phyloP scores from a whole-genome alignment of 2,888 invertebrate genomes.

The Girardia tigrina region DNA sequence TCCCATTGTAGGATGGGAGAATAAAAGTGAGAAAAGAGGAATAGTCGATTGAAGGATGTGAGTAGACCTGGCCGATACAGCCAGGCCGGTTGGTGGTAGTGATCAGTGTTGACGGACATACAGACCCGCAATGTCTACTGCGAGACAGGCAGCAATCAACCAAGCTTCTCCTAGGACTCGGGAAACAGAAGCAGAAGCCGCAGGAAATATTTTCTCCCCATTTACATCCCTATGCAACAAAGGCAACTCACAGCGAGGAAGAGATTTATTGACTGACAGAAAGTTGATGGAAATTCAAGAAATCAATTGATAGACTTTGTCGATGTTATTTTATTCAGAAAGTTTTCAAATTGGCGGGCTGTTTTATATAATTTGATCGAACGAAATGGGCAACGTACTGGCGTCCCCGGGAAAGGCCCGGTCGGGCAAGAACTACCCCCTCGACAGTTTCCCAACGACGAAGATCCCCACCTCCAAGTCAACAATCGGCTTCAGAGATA shows the following conservation, averaged over 20 bases:
- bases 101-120: too few relatives aligned
- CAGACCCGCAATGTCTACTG: too few relatives aligned
- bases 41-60: too few relatives aligned
- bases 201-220: slow-evolving; percentile 40
- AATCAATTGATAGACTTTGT: neutral
- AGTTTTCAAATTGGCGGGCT: neutral
- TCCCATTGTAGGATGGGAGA: too few relatives aligned
- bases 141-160: too few relatives aligned
- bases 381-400: neutral
- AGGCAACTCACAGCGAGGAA: neutral
- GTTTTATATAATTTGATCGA: neutral
- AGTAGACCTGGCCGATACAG: too few relatives aligned
- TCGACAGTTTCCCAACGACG: neutral
- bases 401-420: neutral
- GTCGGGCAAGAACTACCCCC: neutral
- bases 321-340: neutral
- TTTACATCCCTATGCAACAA: slow-evolving; percentile 40
- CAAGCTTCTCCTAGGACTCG: too few relatives aligned
- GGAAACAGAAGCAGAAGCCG: slow-evolving; percentile 63
- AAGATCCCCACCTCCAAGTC: slow-evolving; percentile 24
- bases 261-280: neutral
- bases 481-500: slow-evolving; percentile 27
- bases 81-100: too few relatives aligned
- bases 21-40: too few relatives aligned
- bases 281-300: neutral